A percentile compares a stretch with the other conserved stretches of the same genome.
Evolutionary conservation across 2,888 invertebrate genomes (phyloP).

Genomic region (Sicus ferrugineus): DNA sequence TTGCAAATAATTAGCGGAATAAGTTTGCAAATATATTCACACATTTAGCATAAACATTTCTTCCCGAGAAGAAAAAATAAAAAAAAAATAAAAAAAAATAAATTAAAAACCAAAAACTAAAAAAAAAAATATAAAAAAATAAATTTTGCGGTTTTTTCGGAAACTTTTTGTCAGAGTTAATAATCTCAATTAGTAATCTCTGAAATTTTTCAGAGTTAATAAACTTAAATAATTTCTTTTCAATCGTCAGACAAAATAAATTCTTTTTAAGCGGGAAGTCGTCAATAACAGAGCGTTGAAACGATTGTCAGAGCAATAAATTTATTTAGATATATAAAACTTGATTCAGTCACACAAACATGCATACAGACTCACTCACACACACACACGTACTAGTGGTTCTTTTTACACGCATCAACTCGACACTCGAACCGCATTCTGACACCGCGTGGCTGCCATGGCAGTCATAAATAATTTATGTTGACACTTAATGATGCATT

Average conservation of each 20-base stretch:
- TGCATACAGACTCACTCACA: not conserved
- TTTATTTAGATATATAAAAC: conserved; percentile 9
- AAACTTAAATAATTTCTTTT: too few relatives aligned
- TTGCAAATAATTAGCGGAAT: not conserved
- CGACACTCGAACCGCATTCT: not conserved
- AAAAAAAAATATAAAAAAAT: not conserved
- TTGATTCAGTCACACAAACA: not conserved
- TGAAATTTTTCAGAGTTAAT: too few relatives aligned
- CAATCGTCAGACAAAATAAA: not conserved
- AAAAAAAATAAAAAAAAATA: not conserved
- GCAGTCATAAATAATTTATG: conserved; percentile 21
- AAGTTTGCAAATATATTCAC: not conserved
- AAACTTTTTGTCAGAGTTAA: not conserved
- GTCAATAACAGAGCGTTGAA: conserved; percentile 13
- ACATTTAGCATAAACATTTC: not conserved
- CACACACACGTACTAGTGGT: not conserved
- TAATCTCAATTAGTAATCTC: too few relatives aligned
- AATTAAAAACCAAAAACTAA: not conserved
- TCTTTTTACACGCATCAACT: not conserved
- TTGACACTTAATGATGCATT: not conserved
- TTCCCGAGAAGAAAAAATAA: not conserved
- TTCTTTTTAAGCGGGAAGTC: conserved; percentile 11
- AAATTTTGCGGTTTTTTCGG: not conserved
- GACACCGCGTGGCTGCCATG: conserved; percentile 16
- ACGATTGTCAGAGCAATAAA: conserved; percentile 21